phyloP scores from a whole-genome alignment of 2,113 vertebrate genomes.

The Grallaria varia region DNA sequence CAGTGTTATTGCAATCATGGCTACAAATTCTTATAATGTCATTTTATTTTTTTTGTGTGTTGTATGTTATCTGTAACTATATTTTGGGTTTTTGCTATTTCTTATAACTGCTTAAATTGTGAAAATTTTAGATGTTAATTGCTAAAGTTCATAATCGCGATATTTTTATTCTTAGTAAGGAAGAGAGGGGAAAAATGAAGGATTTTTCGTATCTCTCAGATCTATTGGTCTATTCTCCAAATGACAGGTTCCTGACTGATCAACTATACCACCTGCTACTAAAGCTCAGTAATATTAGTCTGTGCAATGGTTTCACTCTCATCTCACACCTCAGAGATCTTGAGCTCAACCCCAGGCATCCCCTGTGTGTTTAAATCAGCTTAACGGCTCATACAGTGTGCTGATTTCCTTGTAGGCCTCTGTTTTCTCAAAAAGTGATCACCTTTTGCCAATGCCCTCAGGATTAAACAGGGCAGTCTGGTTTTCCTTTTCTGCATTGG shows the following conservation, averaged over 20 bases:
- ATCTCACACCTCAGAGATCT: constrained; percentile 86
- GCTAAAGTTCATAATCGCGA: constrained; percentile 52
- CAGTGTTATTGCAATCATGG: neutral
- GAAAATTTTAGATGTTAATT: constrained; percentile 58
- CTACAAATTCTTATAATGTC: neutral
- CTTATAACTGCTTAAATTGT: constrained; percentile 16
- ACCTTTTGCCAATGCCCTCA: constrained; percentile 93
- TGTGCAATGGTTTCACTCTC: constrained; percentile 86
- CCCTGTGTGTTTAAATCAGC: constrained; percentile 96
- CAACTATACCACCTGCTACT: constrained; percentile 83
- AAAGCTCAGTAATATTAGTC: constrained; percentile 87
- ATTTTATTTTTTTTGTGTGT: neutral
- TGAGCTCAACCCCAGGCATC: constrained; percentile 87
- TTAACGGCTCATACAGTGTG: constrained; percentile 87
- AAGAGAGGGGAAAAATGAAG: constrained; percentile 51
- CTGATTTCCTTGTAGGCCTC: constrained; percentile 97
- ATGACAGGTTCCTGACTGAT: constrained; percentile 85
- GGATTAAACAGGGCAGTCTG: constrained; percentile 94
- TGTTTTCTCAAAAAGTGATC: constrained; percentile 97
- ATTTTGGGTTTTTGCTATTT: neutral
- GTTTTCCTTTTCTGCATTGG: constrained; percentile 86
- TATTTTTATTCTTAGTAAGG: constrained; percentile 66
- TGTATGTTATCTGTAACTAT: neutral
- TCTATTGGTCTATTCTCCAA: constrained; percentile 81
- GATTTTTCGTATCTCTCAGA: constrained; percentile 79